phyloP scores from a whole-genome alignment of 2,888 invertebrate genomes.

The Dorcus parallelipipedus region DNA sequence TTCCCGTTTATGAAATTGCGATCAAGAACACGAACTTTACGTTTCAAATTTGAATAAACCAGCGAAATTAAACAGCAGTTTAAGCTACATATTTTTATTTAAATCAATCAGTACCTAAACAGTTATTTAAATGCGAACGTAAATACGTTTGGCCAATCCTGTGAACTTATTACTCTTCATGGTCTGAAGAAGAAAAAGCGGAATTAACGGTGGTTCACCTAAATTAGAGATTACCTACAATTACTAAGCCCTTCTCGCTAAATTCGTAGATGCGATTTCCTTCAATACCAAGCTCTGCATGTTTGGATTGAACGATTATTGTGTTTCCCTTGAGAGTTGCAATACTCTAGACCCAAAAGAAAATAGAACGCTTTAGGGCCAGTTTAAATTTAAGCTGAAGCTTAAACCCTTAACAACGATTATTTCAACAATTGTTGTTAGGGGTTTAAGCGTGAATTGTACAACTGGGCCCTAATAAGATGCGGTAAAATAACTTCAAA shows the following conservation, averaged over 20 bases:
- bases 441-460: no score
- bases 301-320: slow-evolving; percentile 18
- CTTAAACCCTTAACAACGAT: no score
- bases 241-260: slow-evolving; percentile 8
- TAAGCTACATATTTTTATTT: neutral
- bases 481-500: neutral
- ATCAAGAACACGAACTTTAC: no score
- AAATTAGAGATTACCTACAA: slow-evolving; percentile 7
- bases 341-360: slow-evolving; percentile 17
- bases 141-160: slow-evolving; percentile 4
- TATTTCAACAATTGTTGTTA: no score
- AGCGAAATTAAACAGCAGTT: neutral
- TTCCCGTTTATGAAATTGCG: neutral
- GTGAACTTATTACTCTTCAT: neutral
- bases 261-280: slow-evolving; percentile 9
- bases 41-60: neutral
- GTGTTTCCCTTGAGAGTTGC: slow-evolving; percentile 20
- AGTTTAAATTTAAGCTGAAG: no score
- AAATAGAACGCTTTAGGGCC: no score
- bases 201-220: neutral
- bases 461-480: no score
- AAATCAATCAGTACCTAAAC: neutral
- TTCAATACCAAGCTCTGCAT: slow-evolving; percentile 8
- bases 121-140: slow-evolving; percentile 2
- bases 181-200: neutral